Evolutionary conservation across 2,797 vertebrate species (phyloP).

Genomic region (Fistularia commersonii): DNA sequence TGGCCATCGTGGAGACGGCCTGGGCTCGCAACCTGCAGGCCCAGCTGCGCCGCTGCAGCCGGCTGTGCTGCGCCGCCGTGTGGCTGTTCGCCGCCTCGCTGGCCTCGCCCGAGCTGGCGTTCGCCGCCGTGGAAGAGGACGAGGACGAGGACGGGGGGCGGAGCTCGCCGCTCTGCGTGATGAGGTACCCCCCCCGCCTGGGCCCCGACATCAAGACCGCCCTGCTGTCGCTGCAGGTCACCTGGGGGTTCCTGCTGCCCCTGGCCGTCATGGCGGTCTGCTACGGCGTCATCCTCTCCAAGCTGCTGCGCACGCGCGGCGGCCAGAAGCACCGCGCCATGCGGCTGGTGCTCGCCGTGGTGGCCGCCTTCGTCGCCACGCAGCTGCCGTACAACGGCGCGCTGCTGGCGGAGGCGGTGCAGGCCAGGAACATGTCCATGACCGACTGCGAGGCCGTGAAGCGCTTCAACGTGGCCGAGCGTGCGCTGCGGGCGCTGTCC

Average conservation of each 20-base stretch:
- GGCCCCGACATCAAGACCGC: constrained; percentile 65
- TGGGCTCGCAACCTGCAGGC: constrained; percentile 70
- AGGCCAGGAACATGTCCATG: constrained; percentile 52
- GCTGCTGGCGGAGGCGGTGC: constrained; percentile 72
- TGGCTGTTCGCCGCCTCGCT: constrained; percentile 77
- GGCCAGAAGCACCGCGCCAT: constrained; percentile 86
- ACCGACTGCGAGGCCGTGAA: constrained; percentile 59
- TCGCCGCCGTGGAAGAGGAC: constrained; percentile 32
- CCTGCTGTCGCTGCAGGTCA: constrained; percentile 76
- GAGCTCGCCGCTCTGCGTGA: constrained; percentile 64
- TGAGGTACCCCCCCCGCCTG: constrained; percentile 67
- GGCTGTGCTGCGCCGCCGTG: constrained; percentile 67
- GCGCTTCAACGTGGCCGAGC: constrained; percentile 59
- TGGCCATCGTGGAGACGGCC: constrained; percentile 77
- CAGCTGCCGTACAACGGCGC: constrained; percentile 83
- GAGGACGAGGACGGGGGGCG: constrained; percentile 18
- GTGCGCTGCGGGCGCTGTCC: constrained; percentile 81
- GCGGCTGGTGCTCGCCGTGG: constrained; percentile 78
- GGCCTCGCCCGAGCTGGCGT: constrained; percentile 80
- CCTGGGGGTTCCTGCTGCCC: constrained; percentile 84
- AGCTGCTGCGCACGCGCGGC: constrained; percentile 77
- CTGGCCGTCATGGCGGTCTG: constrained; percentile 82
- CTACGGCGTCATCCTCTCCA: constrained; percentile 79
- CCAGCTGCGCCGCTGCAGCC: constrained; percentile 69
- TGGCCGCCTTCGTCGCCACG: constrained; percentile 78